phyloP scores from a whole-genome alignment of 1,140 invertebrate genomes.

The Atta cephalotes region DNA sequence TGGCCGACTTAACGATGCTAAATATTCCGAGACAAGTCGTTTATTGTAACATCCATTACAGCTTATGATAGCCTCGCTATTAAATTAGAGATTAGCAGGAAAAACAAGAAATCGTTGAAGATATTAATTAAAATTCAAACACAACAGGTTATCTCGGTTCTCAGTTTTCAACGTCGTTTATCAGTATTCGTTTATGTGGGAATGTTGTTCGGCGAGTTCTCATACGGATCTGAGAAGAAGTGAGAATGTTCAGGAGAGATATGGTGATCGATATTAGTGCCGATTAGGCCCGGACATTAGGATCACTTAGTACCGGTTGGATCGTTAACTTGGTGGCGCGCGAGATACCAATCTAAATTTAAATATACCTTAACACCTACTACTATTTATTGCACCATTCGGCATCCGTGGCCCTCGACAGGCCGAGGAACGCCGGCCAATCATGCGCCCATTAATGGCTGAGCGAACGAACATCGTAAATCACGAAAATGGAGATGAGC shows the following conservation, averaged over 20 bases:
- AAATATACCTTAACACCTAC: conserved; percentile 71
- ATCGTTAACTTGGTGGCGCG: conserved; percentile 47
- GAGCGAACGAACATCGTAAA: conserved; percentile 55
- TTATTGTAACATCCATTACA: not conserved
- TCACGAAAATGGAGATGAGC: conserved; percentile 68
- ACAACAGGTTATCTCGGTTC: conserved; percentile 1
- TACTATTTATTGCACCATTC: conserved; percentile 62
- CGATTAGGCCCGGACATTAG: conserved; percentile 73
- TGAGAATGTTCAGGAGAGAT: conserved; percentile 21
- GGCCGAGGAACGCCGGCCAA: conserved; percentile 40
- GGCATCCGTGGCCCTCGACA: conserved; percentile 13
- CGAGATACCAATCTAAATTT: conserved; percentile 67
- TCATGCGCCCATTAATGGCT: conserved; percentile 62
- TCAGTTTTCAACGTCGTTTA: conserved; percentile 23
- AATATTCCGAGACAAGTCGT: conserved; percentile 3
- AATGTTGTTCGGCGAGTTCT: not conserved
- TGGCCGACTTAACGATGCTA: not conserved
- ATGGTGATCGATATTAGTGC: conserved; percentile 61
- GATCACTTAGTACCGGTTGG: conserved; percentile 61
- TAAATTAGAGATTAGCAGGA: conserved; percentile 40
- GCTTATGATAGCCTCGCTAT: not conserved
- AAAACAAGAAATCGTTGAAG: conserved; percentile 14
- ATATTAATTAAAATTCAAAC: conserved; percentile 51
- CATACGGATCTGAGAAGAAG: not conserved
- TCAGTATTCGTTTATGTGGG: conserved; percentile 2